Base-by-base conservation (phyloP, 2,888 invertebrate genomes). In the Yponomeuta sedellus region DNA sequence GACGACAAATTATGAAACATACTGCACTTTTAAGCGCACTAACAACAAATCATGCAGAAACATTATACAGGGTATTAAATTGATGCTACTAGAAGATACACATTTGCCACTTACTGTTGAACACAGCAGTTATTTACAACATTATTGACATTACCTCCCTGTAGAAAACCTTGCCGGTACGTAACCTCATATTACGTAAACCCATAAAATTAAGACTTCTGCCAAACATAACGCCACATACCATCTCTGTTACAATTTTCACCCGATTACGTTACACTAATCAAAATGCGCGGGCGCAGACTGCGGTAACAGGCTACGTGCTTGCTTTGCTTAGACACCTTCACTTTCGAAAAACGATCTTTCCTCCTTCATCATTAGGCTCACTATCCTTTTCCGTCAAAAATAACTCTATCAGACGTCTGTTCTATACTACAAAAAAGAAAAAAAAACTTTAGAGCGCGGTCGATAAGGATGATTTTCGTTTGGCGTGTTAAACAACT, bases 191-290 rank as follows among this genome's bases (percentile, higher is more conserved):
- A 3, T 52, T 52, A 52, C 5, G 16, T 52, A 52, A 52, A 3
- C 44, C 16, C 16, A 52, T 16, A 52, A 16, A 3, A 12, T 12
- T 16, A 44, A 44, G 44, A 12, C 44, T 16, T 52, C 44, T 34
- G 34, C 44, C 44, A 44, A 44, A 44, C 2, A 44, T 44, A 52
- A 52, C 44, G 16, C 16, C 12, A 16, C 44, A 52, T 52, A 52
- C 44, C 44, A 52, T 61, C 61, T 11, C 20, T 63, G 79, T 76
- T 85, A 86, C 83, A 85, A 83, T 89, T 89, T 90, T 89, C 90
- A 82, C 88, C 79, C 77, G 82, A 86, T 90, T 90, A 90, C 89
- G 86, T 85, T 80, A 75, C 76, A 73, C 73, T 71, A 80, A 83
- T 90, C 85, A 71, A 80, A 85, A 90, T 90, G 86, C 86, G 77